Base-by-base conservation (phyloP, 1,140 invertebrate genomes). In the Oncopodura yosiiana region DNA sequence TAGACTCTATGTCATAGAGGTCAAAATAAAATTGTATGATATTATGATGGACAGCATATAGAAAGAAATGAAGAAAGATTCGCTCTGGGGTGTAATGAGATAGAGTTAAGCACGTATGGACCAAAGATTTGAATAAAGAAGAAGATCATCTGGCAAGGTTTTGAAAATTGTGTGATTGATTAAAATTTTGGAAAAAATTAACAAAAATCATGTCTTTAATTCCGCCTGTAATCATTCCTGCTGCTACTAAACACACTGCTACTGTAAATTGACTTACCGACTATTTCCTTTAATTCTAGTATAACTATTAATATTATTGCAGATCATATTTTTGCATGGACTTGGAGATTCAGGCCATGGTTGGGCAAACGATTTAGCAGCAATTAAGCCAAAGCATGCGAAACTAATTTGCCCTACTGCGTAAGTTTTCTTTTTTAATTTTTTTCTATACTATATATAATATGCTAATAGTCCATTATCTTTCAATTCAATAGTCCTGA, bases 341-440 rank as follows among this genome's bases (percentile, higher is more conserved):
- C 66, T 78, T 16, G 77, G 77, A 32, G 77, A 78, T 61, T 76
- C 75, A 51, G 77, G 77, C 12, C 85, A 93, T 78, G 92, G 92
- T 36, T 97, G 92, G 92, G 87, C 88, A 18, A 83, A 81, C 64
- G 81, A 83, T 2, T 80, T 95, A 67, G 82, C 78, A 49, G 77
- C 78, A 39, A 78, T 94, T 29, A 78, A 84, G 66, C 78, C 84
- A 18, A 76, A 88, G 18, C 81, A 91, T 69, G 80, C 93, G 62
- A 94, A 94, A 78, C 84, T 94, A 60, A 84, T 96, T 55, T 96
- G 91, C 72, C 93, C 93, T 14, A 94, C 91, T 62, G 92, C 93
- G 73, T 83, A 78, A 78, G 81, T 73, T 24, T n/a, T 6, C n/a
- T 14, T 21, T 49, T 36, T 26, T 48, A 53, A 55, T 46, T 58